Conservation (phyloP, 2,797 vertebrate species). For the Cynodonichthys magdalenae region DNA sequence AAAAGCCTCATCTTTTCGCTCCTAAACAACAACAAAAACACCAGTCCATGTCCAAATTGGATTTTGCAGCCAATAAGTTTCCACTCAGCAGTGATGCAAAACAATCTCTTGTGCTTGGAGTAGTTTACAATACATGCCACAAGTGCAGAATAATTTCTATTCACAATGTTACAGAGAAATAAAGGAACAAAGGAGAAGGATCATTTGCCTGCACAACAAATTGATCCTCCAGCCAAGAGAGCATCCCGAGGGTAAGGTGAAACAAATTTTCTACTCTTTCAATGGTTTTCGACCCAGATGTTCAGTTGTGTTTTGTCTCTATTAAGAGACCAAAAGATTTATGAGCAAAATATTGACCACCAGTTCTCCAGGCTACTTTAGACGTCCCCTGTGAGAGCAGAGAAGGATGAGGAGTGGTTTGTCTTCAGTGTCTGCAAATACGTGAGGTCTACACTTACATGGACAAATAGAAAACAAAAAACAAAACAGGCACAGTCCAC, state of each 20-base stretch:
- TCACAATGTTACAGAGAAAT: slow-evolving; percentile 7
- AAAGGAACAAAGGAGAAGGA: background rate
- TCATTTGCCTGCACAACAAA: slow-evolving; percentile 43
- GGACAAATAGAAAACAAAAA: slow-evolving; percentile 1
- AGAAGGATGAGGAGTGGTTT: slow-evolving; percentile 42
- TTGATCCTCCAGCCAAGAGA: slow-evolving; percentile 30
- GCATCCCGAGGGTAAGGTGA: slow-evolving; percentile 26
- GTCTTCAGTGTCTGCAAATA: slow-evolving; percentile 28
- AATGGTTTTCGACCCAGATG: slow-evolving; percentile 42
- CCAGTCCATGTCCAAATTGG: background rate
- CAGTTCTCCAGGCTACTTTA: slow-evolving; percentile 34
- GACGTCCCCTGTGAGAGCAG: slow-evolving; percentile 41
- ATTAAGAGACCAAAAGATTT: slow-evolving; percentile 57
- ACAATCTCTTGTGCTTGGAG: slow-evolving; percentile 9
- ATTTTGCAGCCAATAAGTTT: slow-evolving; percentile 9
- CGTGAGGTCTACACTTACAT: slow-evolving; percentile 22
- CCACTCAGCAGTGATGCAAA: slow-evolving; percentile 18
- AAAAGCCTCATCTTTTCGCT: slow-evolving; percentile 4
- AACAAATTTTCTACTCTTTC: slow-evolving; percentile 41
- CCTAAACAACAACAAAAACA: slow-evolving; percentile 7
- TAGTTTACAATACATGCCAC: slow-evolving; percentile 29
- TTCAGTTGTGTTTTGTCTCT: slow-evolving; percentile 55
- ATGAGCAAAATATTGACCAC: slow-evolving; percentile 53
- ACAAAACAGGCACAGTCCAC: slow-evolving; percentile 3
- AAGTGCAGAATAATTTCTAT: slow-evolving; percentile 17